phyloP scores from a whole-genome alignment of 2,797 vertebrate species.

The Fratercula arctica region DNA sequence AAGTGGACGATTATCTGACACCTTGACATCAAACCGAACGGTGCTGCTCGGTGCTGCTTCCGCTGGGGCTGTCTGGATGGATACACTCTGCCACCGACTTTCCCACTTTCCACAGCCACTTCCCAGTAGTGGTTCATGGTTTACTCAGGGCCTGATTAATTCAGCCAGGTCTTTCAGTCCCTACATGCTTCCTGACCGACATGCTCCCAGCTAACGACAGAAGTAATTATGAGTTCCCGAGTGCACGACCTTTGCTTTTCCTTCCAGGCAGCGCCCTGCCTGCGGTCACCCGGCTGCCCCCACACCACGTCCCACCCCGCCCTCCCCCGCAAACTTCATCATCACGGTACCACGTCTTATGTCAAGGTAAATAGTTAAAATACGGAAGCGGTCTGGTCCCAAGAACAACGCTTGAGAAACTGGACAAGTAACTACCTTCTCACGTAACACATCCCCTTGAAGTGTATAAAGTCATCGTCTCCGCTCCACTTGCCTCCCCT shows the following conservation, averaged over 20 bases:
- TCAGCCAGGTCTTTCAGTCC: not conserved
- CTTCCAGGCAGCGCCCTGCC: not conserved
- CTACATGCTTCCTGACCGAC: accelerated
- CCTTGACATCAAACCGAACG: not conserved
- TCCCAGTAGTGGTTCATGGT: not conserved
- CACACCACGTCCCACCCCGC: not conserved
- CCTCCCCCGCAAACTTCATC: not conserved
- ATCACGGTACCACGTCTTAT: not conserved
- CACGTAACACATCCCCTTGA: not conserved
- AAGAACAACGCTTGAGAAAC: not conserved
- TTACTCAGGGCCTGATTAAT: not conserved
- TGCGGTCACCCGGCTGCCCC: not conserved
- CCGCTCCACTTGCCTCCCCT: not conserved
- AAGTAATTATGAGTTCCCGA: not conserved
- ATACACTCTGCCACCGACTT: not conserved
- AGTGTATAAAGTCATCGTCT: accelerated
- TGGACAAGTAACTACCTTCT: not conserved
- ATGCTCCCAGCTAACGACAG: not conserved
- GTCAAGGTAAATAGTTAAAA: not conserved
- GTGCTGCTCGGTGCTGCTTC: not conserved
- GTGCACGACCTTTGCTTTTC: not conserved
- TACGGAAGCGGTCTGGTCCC: not conserved
- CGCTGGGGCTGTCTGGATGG: not conserved
- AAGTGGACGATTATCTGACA: not conserved
- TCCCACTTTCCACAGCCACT: not conserved